A percentile compares a stretch with the other conserved stretches of the same genome.
These are phyloP conservation scores for Hoplias malabaricus DNA, from an alignment of 2,113 vertebrate species.

Conservation along the genomic window DNA sequence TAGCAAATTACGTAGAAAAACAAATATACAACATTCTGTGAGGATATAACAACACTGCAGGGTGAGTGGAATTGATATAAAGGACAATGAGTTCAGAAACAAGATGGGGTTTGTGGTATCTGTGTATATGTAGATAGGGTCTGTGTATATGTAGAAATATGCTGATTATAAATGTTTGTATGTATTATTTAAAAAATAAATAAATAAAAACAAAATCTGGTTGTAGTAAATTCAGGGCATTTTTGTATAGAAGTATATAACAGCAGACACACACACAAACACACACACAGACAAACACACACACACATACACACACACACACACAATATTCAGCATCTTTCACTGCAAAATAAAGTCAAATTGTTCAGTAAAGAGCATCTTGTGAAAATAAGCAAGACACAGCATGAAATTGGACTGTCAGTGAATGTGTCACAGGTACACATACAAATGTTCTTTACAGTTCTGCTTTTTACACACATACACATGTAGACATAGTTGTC, in stretches of 20 bases:
- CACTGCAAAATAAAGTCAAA: conserved; percentile 73
- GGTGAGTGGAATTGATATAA: too few relatives aligned
- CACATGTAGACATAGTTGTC: neutral
- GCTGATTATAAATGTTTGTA: too few relatives aligned
- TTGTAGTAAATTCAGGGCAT: too few relatives aligned
- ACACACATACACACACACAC: conserved; percentile 41
- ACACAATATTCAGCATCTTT: conserved; percentile 61
- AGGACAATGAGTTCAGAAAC: too few relatives aligned
- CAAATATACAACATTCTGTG: too few relatives aligned
- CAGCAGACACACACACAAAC: neutral
- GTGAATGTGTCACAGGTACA: conserved; percentile 59
- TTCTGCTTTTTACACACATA: conserved; percentile 18
- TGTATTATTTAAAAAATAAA: too few relatives aligned
- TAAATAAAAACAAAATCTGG: too few relatives aligned
- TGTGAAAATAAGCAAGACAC: conserved; percentile 71
- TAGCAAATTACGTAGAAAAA: too few relatives aligned
- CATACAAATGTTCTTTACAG: conserved; percentile 71
- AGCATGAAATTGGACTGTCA: conserved; percentile 78
- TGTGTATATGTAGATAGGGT: too few relatives aligned
- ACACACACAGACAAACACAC: neutral
- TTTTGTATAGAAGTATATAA: neutral
- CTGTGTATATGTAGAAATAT: too few relatives aligned
- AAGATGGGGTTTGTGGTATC: too few relatives aligned
- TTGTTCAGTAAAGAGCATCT: conserved; percentile 73
- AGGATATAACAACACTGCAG: too few relatives aligned